These are phyloP conservation scores for Erpetoichthys calabaricus DNA, from an alignment of 2,797 vertebrate species.

Conservation along the genomic window DNA sequence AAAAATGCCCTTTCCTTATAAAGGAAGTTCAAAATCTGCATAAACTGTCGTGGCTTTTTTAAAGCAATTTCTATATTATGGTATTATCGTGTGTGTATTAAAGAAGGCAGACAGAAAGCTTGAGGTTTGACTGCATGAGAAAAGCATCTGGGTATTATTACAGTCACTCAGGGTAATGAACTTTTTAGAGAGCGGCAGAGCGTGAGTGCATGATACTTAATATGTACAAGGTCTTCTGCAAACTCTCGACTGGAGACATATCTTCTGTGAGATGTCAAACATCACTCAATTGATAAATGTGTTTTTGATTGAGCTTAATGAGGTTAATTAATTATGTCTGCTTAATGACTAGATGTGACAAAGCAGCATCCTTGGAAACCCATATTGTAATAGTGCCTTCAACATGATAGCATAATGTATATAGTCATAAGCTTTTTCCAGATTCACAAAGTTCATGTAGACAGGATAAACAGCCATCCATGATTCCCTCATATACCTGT, in stretches of 20 bases:
- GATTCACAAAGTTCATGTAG: too few species aligned
- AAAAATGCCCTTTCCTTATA: conserved; percentile 13
- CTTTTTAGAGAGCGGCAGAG: conserved; percentile 22
- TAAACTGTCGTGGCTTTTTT: conserved; percentile 32
- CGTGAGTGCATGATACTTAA: conserved; percentile 18
- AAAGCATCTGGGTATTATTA: conserved; percentile 44
- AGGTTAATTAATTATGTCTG: too few species aligned
- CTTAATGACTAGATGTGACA: too few species aligned
- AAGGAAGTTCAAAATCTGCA: conserved; percentile 16
- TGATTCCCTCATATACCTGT: too few species aligned
- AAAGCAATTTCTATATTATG: conserved; percentile 30
- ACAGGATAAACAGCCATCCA: too few species aligned
- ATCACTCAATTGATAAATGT: too few species aligned
- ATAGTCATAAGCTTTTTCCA: too few species aligned
- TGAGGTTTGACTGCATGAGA: conserved; percentile 1
- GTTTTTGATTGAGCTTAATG: too few species aligned
- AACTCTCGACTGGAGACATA: conserved; percentile 15
- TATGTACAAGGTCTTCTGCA: conserved; percentile 18
- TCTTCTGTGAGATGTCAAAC: too few species aligned
- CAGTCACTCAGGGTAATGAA: conserved; percentile 31
- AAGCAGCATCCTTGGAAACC: too few species aligned
- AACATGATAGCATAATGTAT: too few species aligned
- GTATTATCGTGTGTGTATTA: conserved; percentile 15
- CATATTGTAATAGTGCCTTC: too few species aligned
- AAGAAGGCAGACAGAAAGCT: conserved; percentile 9